Conservation (phyloP, 1,140 invertebrate species). For the Drosophila quadrilineata region DNA sequence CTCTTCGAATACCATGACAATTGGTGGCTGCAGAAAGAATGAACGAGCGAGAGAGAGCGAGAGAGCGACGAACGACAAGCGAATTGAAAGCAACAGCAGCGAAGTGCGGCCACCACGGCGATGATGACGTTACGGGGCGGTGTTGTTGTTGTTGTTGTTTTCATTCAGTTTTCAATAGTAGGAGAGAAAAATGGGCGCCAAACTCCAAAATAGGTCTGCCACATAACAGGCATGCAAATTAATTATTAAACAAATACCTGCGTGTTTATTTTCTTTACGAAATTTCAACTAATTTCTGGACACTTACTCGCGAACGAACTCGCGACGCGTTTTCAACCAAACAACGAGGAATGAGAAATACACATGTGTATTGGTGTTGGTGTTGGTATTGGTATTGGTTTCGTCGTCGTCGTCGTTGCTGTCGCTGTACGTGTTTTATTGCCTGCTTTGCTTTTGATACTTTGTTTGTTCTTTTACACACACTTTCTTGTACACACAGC, state of each 20-base stretch:
- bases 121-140: slow-evolving; percentile 50
- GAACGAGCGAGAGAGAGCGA: slow-evolving; percentile 34
- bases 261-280: not conserved
- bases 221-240: not conserved
- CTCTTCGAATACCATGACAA: slow-evolving; percentile 61
- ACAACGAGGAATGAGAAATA: slow-evolving; percentile 44
- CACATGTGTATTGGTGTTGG: slow-evolving; percentile 37
- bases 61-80: slow-evolving; percentile 36
- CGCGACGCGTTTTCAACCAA: slow-evolving; percentile 19
- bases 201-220: not conserved
- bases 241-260: slow-evolving; percentile 8
- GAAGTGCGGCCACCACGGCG: slow-evolving; percentile 42
- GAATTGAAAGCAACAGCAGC: slow-evolving; percentile 62
- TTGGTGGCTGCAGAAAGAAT: slow-evolving; percentile 68
- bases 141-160: slow-evolving; percentile 25
- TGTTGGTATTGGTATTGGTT: slow-evolving; percentile 14
- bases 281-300: slow-evolving; percentile 1
- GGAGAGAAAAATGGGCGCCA: slow-evolving; percentile 11
- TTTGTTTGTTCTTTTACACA: slow-evolving; percentile 77
- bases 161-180: slow-evolving; percentile 3
- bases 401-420: slow-evolving; percentile 20
- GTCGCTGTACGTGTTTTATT: slow-evolving; percentile 53
- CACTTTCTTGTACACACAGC: slow-evolving; percentile 59
- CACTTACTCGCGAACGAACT: not conserved
- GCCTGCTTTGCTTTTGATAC: slow-evolving; percentile 59